Evolutionary conservation across 2,888 invertebrate genomes (phyloP).

Genomic region (Mystacides longicornis): DNA sequence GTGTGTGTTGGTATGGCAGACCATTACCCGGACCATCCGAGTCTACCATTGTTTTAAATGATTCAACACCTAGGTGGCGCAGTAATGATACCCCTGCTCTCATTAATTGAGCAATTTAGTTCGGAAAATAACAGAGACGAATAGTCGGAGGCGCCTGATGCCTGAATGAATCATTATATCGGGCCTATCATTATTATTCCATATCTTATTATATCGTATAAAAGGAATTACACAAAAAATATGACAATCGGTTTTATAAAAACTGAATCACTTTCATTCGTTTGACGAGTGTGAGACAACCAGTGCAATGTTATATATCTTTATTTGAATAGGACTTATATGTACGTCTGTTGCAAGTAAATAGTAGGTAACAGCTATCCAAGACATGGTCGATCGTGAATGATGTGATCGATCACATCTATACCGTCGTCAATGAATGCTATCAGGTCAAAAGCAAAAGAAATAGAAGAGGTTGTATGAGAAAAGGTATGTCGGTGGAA

Average conservation of each 20-base stretch:
- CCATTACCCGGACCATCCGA: not conserved
- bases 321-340: too few relatives aligned
- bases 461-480: too few relatives aligned
- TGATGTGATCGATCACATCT: too few relatives aligned
- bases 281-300: too few relatives aligned
- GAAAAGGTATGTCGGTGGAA: too few relatives aligned
- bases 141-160: conserved; percentile 6
- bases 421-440: too few relatives aligned
- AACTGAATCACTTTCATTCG: too few relatives aligned
- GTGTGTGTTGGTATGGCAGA: not conserved
- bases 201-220: not conserved
- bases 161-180: conserved; percentile 3
- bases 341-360: too few relatives aligned
- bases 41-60: not conserved
- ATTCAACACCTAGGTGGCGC: not conserved
- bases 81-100: conserved; percentile 10
- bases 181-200: not conserved
- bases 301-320: too few relatives aligned
- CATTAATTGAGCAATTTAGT: conserved; percentile 18
- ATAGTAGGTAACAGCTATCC: too few relatives aligned
- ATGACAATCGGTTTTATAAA: conserved; percentile 6
- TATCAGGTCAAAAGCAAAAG: too few relatives aligned
- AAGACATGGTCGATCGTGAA: too few relatives aligned
- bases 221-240: conserved; percentile 6
- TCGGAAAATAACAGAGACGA: not conserved